Conservation (phyloP, 2,797 vertebrate species). For the Pipistrellus pygmaeus region DNA sequence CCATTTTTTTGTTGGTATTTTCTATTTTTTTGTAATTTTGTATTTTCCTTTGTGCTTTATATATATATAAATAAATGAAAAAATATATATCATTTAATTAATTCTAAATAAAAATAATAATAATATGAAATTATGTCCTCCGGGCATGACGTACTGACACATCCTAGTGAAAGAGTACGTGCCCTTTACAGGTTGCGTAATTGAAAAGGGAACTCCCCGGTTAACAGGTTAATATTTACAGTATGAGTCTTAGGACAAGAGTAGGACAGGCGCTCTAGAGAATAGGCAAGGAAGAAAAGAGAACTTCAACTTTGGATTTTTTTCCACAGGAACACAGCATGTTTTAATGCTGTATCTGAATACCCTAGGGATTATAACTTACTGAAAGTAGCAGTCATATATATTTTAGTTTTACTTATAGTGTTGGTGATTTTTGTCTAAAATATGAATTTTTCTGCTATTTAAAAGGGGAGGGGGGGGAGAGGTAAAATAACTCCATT, state of each 20-base stretch:
- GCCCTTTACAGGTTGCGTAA: too few species aligned
- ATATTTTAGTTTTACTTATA: not conserved
- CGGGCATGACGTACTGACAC: too few species aligned
- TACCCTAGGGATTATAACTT: not conserved
- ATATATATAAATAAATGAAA: too few species aligned
- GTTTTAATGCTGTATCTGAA: constrained; percentile 18
- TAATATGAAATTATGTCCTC: too few species aligned
- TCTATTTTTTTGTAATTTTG: too few species aligned
- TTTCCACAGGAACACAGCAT: not conserved
- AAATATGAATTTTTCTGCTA: not conserved
- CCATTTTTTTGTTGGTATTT: too few species aligned
- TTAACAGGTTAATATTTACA: not conserved
- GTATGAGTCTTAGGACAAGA: not conserved
- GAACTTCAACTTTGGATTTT: not conserved
- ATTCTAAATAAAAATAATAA: too few species aligned
- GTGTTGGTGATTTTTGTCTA: not conserved
- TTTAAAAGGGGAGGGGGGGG: not conserved
- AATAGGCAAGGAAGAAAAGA: not conserved
- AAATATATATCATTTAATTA: too few species aligned
- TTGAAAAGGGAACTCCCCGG: too few species aligned
- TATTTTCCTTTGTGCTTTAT: too few species aligned
- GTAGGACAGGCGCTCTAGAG: not conserved
- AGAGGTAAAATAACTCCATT: not conserved
- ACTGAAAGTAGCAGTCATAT: constrained; percentile 16
- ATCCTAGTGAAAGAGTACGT: too few species aligned